Percentiles rank a stretch among this genome's conserved stretches.
Conservation (phyloP, 2,113 vertebrate genomes). For the Cinclus mexicanus region DNA sequence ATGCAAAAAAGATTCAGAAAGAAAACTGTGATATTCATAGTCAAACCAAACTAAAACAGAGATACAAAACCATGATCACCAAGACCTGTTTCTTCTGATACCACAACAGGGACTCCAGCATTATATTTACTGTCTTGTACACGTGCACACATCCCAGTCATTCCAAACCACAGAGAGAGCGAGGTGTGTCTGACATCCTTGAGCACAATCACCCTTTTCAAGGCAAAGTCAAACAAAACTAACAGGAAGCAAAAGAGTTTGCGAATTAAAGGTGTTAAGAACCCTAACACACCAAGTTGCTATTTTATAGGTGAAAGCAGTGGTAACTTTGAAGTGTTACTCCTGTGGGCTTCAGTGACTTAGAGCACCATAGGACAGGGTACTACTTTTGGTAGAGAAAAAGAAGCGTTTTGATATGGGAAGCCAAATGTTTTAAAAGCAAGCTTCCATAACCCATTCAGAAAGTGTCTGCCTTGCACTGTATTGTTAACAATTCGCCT, state of each 20-base stretch:
- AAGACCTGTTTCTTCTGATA: background rate
- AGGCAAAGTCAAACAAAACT: background rate
- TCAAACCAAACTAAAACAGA: background rate
- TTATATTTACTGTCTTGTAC: background rate
- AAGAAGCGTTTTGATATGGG: background rate
- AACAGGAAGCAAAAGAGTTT: background rate
- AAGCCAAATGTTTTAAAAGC: background rate
- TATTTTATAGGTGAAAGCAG: background rate
- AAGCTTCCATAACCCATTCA: background rate
- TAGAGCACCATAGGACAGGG: background rate
- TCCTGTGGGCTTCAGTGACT: background rate
- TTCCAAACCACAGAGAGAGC: background rate
- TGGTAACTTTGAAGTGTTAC: background rate
- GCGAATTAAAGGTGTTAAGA: background rate
- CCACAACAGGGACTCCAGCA: background rate
- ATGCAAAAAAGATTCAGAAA: background rate
- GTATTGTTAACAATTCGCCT: background rate
- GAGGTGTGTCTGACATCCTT: background rate
- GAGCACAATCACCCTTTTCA: background rate
- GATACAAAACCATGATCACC: background rate
- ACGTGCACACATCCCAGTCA: accelerated
- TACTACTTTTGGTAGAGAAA: background rate
- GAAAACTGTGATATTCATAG: background rate
- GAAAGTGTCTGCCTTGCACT: background rate
- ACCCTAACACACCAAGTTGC: background rate